Conservation (phyloP, 2,113 vertebrate species). For the Chionomys nivalis region DNA sequence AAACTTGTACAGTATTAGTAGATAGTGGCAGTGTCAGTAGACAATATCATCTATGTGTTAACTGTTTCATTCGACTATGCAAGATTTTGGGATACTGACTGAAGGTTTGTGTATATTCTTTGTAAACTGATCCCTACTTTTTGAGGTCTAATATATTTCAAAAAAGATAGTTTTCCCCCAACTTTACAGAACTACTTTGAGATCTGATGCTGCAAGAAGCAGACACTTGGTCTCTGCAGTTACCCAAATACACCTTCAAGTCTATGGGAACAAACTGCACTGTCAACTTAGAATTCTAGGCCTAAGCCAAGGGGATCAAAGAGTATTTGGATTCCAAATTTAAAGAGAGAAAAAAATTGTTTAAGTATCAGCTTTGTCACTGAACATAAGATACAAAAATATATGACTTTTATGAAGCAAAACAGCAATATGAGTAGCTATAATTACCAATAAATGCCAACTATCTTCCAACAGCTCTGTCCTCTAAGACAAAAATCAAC, state of each 20-base stretch:
- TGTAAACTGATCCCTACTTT: not conserved
- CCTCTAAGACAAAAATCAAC: not conserved
- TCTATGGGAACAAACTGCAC: not conserved
- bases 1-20: constrained; percentile 9
- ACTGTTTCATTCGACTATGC: constrained; percentile 15
- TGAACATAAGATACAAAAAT: not conserved
- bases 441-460: not conserved
- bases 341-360: not conserved
- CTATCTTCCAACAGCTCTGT: not conserved
- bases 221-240: not conserved
- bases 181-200: not conserved
- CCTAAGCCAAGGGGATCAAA: not conserved
- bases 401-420: constrained; percentile 28
- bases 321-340: not conserved
- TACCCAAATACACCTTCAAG: not conserved
- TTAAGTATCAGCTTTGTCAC: not conserved
- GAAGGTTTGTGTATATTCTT: not conserved
- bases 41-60: not conserved
- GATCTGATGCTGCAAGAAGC: not conserved
- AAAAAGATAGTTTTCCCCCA: not conserved
- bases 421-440: not conserved
- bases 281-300: not conserved
- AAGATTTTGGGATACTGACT: not conserved
- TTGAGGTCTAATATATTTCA: constrained; percentile 41
- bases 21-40: not conserved